Evolutionary conservation across 2,113 vertebrate species (phyloP), one percentile per base, ranked within the genome.

Genomic region (Megaleporinus macrocephalus): DNA sequence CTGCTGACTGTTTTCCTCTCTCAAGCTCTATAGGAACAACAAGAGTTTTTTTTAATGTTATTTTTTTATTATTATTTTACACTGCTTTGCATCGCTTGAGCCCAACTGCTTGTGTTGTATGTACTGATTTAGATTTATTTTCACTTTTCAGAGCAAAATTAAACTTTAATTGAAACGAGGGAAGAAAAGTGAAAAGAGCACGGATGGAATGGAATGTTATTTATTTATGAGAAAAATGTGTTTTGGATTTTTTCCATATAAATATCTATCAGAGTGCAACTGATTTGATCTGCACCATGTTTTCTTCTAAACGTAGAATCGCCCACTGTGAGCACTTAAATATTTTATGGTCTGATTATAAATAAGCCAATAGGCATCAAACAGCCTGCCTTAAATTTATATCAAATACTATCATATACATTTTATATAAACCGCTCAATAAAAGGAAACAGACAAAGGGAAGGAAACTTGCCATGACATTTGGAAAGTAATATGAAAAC

Each of bases 1-100:
- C 57, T 76, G 61, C 78, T 82, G 66, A 84, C 59, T 69, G 53
- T 44, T 73, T 83, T 73, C 65, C 72, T 83, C 12, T 78, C 57
- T 63, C 22, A 61, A n/a, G 36, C 26, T 79, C 16, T 10, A 16
- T 41, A 24, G 36, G 16, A 51, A 30, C 14, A 4, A 18, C 57
- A 18, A 44, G 24, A 14, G 30, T 76, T 44, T 26, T 41, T 26
- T 61, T 26, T 22, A n/a, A 24, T 26, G 13, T 1, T 1, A 24
- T 5, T 44, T 76, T 12, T 55, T n/a, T n/a, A n/a, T n/a, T n/a
- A n/a, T n/a, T 10, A 62, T 62, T 62, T 44, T 26, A 24, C n/a
- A 76, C 15, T 49, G 4, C 16, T 63, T 47, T 29, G 16, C 24
- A 24, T 61, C 9, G n/a, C n/a, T 61, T 49, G 2, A 44, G 24